These are phyloP conservation scores for Reticulitermes lucifugus DNA, from an alignment of 2,888 invertebrate genomes.

Conservation along the genomic window DNA sequence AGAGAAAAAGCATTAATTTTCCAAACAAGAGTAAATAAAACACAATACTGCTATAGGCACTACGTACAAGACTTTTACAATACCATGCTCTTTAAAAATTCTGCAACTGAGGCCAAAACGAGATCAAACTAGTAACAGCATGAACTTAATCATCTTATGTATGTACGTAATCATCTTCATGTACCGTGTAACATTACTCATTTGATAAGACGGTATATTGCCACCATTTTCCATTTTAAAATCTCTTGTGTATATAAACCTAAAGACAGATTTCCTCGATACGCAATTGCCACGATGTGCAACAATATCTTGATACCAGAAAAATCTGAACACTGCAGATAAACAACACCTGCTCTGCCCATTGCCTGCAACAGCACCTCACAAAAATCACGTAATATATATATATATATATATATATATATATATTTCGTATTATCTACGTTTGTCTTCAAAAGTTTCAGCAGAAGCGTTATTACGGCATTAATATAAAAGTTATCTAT, in stretches of 20 bases:
- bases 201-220: conserved; percentile 41
- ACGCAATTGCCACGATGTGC: conserved; percentile 27
- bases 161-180: background rate
- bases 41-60: conserved; percentile 44
- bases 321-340: conserved; percentile 39
- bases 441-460: conserved; percentile 41
- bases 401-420: conserved; percentile 52
- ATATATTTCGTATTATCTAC: conserved; percentile 48
- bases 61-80: conserved; percentile 41
- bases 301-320: conserved; percentile 26
- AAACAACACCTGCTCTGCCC: conserved; percentile 22
- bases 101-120: conserved; percentile 43
- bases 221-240: conserved; percentile 40
- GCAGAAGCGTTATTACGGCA: conserved; percentile 40
- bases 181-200: background rate
- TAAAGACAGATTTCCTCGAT: conserved; percentile 8
- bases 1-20: background rate
- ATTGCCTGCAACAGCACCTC: conserved; percentile 51
- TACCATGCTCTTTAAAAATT: conserved; percentile 36
- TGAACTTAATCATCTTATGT: conserved; percentile 15
- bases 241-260: conserved; percentile 33
- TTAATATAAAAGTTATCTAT: conserved; percentile 49
- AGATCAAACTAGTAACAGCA: conserved; percentile 49
- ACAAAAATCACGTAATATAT: conserved; percentile 54
- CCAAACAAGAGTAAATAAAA: conserved; percentile 15